Conservation (phyloP, 2,797 vertebrate species). For the Gymnothorax javanicus region DNA sequence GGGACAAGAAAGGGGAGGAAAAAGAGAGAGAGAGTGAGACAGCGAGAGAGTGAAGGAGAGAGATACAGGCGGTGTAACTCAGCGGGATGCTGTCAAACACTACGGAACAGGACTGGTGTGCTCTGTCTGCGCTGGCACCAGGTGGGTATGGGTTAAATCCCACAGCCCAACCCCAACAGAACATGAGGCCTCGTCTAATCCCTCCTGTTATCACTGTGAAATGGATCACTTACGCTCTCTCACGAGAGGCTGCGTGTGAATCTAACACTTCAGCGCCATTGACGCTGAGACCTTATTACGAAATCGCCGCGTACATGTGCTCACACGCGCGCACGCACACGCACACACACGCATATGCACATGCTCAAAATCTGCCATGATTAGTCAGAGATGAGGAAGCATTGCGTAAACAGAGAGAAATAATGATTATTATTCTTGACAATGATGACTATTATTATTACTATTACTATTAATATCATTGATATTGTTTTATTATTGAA, state of each 20-base stretch:
- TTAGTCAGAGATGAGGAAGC: no score
- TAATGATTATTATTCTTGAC: no score
- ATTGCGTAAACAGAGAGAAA: no score
- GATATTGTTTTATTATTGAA: no score
- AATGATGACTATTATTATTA: no score
- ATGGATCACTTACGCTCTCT: background rate
- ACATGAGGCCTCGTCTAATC: background rate
- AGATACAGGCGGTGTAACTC: background rate
- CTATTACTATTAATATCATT: no score
- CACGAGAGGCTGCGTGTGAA: background rate
- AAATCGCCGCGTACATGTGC: background rate
- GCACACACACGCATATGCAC: no score
- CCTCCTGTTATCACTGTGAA: background rate
- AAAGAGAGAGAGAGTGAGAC: conserved; percentile 30
- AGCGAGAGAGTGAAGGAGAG: background rate
- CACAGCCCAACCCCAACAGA: background rate
- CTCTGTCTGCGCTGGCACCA: background rate
- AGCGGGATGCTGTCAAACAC: background rate
- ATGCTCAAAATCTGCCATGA: no score
- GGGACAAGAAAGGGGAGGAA: background rate
- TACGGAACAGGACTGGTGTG: no score
- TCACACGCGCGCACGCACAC: no score
- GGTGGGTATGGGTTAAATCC: background rate
- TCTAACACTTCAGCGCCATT: background rate
- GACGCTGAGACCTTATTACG: background rate